These are phyloP conservation scores for Arrhamphus sclerolepis DNA, from an alignment of 2,797 vertebrate species.

Conservation along the genomic window DNA sequence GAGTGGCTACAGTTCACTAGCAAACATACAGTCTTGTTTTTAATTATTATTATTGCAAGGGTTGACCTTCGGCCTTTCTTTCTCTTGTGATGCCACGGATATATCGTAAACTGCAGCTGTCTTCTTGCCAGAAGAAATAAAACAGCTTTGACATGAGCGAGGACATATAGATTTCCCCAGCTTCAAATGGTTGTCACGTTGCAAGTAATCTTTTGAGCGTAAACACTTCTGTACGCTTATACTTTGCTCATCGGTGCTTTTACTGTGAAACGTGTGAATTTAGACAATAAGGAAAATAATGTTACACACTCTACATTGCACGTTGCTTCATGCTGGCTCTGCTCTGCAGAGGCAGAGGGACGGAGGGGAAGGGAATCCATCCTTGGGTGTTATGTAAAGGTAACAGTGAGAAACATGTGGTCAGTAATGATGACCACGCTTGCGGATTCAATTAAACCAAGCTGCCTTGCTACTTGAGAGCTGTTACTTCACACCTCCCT, in stretches of 20 bases:
- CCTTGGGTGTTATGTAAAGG: constrained; percentile 57
- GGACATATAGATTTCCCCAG: too few relatives aligned
- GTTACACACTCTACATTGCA: background rate
- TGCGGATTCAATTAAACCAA: constrained; percentile 42
- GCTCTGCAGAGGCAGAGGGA: background rate
- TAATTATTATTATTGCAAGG: background rate
- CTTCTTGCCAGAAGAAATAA: too few relatives aligned
- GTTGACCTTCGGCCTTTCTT: background rate
- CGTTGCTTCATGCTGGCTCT: background rate
- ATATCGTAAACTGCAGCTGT: too few relatives aligned
- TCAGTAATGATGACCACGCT: constrained; percentile 36
- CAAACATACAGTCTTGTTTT: constrained; percentile 10
- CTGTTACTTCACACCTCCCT: constrained; percentile 33
- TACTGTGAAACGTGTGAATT: too few relatives aligned
- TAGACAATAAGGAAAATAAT: too few relatives aligned
- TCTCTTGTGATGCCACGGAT: background rate
- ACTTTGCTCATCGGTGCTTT: too few relatives aligned
- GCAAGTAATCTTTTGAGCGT: too few relatives aligned
- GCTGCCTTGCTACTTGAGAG: constrained; percentile 43
- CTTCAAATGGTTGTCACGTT: too few relatives aligned
- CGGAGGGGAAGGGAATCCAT: constrained; percentile 1
- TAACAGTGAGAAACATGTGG: constrained; percentile 44
- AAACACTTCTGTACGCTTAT: too few relatives aligned
- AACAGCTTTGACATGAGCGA: too few relatives aligned
- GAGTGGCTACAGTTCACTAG: constrained; percentile 23